Percentiles rank a stretch among this genome's conserved stretches.
phyloP scores from a whole-genome alignment of 2,113 vertebrate species.

The Danio rerio region DNA sequence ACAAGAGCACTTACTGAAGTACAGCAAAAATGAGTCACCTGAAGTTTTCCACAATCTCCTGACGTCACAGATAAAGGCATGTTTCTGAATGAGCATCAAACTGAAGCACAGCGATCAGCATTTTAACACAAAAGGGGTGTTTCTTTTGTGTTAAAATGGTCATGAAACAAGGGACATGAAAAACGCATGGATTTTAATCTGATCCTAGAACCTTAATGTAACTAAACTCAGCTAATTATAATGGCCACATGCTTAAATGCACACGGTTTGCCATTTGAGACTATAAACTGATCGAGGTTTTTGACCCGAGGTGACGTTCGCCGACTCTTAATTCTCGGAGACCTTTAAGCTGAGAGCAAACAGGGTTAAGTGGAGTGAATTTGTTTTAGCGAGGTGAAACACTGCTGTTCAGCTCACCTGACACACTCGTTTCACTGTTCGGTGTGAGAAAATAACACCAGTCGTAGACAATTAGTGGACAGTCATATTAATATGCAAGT shows the following conservation, averaged over 20 bases:
- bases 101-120: neutral
- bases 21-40: conserved; percentile 17
- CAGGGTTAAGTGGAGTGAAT: conserved; percentile 9
- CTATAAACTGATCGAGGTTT: neutral
- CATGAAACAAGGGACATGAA: neutral
- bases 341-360: conserved; percentile 16
- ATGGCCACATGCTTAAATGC: neutral
- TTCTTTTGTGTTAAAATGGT: neutral
- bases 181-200: too few relatives aligned
- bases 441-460: conserved; percentile 19
- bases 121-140: neutral
- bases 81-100: neutral
- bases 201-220: too few relatives aligned
- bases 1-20: neutral
- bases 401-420: neutral
- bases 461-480: conserved; percentile 1
- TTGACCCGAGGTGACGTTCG: neutral
- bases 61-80: conserved; percentile 2
- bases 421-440: neutral
- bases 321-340: neutral
- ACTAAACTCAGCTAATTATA: neutral
- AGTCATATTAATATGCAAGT: conserved; percentile 13
- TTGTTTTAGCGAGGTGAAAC: neutral
- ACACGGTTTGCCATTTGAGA: neutral
- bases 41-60: conserved; percentile 10